These are phyloP conservation scores for Physeter macrocephalus DNA, from an alignment of 2,113 vertebrate species.

Conservation along the genomic window DNA sequence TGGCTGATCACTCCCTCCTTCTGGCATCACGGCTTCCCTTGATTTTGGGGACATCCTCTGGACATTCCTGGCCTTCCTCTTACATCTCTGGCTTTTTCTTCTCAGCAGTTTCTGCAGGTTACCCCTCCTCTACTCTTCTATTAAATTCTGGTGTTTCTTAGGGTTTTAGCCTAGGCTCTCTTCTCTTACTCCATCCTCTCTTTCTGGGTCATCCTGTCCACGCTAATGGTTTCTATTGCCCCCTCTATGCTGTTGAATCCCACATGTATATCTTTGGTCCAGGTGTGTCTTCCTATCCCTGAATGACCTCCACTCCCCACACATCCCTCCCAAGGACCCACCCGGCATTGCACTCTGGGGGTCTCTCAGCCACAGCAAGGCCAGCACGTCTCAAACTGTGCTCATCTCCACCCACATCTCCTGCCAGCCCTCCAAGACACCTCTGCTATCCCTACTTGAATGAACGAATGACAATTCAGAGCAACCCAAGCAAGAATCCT, in stretches of 20 bases:
- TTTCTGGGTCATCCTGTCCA: neutral
- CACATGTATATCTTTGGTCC: neutral
- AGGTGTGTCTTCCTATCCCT: neutral
- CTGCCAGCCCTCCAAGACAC: neutral
- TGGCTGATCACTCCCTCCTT: neutral
- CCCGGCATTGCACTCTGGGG: neutral
- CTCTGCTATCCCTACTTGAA: neutral
- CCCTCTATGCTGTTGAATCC: neutral
- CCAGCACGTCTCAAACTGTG: neutral
- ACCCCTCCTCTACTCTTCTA: neutral
- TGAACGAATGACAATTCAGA: neutral
- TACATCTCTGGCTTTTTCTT: neutral
- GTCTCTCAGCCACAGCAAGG: neutral
- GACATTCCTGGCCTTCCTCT: neutral
- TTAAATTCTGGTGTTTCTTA: neutral
- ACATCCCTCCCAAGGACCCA: rapidly evolving
- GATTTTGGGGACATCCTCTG: neutral
- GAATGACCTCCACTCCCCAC: neutral
- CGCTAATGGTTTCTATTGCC: neutral
- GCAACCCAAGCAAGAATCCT: neutral
- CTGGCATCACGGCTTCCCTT: neutral
- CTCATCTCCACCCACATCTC: neutral
- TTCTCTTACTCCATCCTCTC: neutral
- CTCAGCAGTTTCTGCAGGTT: neutral
- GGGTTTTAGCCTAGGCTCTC: neutral